Conservation (phyloP, 2,797 vertebrate genomes). For the Gallinago nigripennis region DNA sequence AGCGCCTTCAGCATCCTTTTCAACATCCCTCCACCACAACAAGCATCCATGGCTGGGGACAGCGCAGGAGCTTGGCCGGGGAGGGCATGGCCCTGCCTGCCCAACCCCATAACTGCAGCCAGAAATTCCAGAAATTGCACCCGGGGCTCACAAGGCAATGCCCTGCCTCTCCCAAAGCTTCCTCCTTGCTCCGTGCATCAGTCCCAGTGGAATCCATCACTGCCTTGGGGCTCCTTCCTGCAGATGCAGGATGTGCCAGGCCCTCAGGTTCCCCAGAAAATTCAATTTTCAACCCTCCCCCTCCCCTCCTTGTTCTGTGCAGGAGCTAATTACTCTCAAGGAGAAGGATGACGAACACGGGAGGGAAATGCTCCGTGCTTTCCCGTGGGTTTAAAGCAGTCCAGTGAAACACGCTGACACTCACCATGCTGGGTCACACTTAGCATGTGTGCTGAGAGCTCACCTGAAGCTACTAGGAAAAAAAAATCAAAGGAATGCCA, state of each 20-base stretch:
- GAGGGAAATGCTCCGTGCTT: rapidly evolving
- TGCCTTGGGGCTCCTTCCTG: rapidly evolving
- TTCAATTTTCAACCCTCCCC: background rate
- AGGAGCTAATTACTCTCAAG: background rate
- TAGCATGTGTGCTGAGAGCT: background rate
- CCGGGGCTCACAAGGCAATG: background rate
- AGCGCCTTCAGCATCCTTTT: rapidly evolving
- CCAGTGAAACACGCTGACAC: background rate
- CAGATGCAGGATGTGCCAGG: rapidly evolving
- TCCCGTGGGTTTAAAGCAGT: background rate
- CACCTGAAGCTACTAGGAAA: background rate
- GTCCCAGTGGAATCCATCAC: rapidly evolving
- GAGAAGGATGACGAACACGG: background rate
- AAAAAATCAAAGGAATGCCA: background rate
- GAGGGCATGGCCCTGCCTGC: background rate
- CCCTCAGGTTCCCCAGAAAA: rapidly evolving
- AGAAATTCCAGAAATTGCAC: background rate
- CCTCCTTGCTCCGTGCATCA: rapidly evolving
- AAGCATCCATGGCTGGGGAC: rapidly evolving
- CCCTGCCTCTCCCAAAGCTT: background rate
- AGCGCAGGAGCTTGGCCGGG: rapidly evolving
- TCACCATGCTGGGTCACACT: background rate
- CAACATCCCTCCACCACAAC: rapidly evolving
- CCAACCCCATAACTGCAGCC: background rate
- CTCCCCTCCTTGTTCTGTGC: background rate